Conservation (phyloP, 2,113 vertebrate genomes). For the Chelonoidis abingdonii region DNA sequence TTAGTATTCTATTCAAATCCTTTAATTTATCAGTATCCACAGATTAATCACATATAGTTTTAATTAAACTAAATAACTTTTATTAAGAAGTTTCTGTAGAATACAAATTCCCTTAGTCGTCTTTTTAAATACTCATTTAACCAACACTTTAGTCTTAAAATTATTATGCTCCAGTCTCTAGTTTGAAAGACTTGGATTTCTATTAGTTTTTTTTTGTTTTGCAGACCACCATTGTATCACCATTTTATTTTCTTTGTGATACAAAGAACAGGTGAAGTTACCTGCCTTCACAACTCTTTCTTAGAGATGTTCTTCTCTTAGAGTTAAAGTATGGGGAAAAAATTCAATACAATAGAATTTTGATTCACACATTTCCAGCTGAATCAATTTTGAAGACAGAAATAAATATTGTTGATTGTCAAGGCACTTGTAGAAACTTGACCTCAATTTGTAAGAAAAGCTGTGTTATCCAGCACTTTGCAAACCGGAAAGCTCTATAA, state of each 20-base stretch:
- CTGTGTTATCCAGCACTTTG: no score
- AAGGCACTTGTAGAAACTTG: not conserved
- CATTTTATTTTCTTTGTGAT: not conserved
- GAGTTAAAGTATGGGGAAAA: not conserved
- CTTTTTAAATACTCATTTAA: not conserved
- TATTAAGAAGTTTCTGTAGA: not conserved
- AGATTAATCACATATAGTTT: not conserved
- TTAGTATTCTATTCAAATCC: not conserved
- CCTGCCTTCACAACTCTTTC: fast-evolving
- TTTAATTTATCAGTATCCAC: not conserved
- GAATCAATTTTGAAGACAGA: not conserved
- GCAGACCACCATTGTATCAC: not conserved
- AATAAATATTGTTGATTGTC: not conserved
- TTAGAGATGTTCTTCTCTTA: not conserved
- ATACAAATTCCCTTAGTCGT: not conserved
- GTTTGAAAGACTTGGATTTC: not conserved
- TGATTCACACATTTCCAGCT: not conserved
- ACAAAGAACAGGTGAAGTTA: not conserved
- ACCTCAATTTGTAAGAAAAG: not conserved
- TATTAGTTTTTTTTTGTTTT: not conserved
- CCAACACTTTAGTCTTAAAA: not conserved
- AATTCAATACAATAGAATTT: not conserved
- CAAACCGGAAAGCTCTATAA: no score
- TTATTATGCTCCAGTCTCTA: not conserved
- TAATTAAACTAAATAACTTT: not conserved